Base-by-base conservation (phyloP, 2,113 vertebrate species). In the Siphamia tubifer region DNA sequence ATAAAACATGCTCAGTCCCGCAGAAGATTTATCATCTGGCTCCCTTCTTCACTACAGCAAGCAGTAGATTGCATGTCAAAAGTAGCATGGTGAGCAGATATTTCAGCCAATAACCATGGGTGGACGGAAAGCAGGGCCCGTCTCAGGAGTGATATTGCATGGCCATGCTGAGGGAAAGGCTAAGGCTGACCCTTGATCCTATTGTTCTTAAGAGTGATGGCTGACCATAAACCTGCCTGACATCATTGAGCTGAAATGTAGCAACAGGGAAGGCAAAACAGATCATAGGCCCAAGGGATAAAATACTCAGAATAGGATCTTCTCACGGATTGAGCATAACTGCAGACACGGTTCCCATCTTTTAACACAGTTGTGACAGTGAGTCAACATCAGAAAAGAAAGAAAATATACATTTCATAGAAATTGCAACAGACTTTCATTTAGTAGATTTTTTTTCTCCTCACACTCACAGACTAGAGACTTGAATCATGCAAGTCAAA, bases 21-120 rank as follows among this genome's bases (percentile, higher is more conserved):
- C 27, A 20, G 44, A 62, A 70, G 65, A 89, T 86, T 85, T 74
- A 86, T 89, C 64, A 76, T 45, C 31, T 2, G 24, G 55, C 47
- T 77, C 75, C 36, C 48, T 73, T 48, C 24, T 51, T 34, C 70
- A 54, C 70, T 11, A 40, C 72, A 61, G 71, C 76, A 60, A 54
- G 77, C 63, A 65, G 65, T 84, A 85, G 86, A 90, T 90, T 84
- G 90, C 84, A 84, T 84, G 85, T 90, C 82, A 85, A 82, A 86
- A 79, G 84, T 71, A 63, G 73, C 75, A 60, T 56, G 42, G 67
- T 6, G 62, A 86, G 81, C 81, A 82, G 65, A 90, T 90, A 89
- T 90, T 85, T 90, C 76, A 87, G 79, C 58, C 77, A 84, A 73
- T 86, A 82, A 86, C 71, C 28, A 63, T 7, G 20, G 71, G 52